Conservation (phyloP, 2,888 invertebrate genomes). For the Tetropium fuscum region DNA sequence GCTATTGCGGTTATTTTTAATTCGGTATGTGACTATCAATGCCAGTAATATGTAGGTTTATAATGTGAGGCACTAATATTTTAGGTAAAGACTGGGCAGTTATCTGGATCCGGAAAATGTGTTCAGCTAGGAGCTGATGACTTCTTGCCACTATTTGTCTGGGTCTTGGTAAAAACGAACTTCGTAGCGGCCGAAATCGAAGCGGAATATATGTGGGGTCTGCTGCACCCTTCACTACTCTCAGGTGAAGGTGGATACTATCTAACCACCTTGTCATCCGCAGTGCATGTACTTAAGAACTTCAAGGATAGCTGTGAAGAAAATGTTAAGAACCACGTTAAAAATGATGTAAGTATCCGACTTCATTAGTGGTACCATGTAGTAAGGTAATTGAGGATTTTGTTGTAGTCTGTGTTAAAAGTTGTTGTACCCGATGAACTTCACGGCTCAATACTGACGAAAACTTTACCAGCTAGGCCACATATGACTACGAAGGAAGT, state of each 20-base stretch:
- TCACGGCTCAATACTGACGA: constrained; percentile 90
- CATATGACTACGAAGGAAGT: constrained; percentile 94
- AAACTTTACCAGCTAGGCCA: constrained; percentile 92
- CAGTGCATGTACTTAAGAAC: constrained; percentile 89
- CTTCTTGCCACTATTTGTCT: constrained; percentile 91
- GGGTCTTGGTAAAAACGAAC: constrained; percentile 90
- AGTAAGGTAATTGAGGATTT: no score
- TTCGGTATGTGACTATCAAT: constrained; percentile 67
- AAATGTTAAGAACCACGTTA: constrained; percentile 56
- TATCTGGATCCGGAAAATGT: constrained; percentile 67
- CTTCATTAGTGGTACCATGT: no score
- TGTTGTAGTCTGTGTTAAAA: constrained; percentile 78
- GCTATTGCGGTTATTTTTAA: constrained; percentile 91
- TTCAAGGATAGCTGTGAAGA: constrained; percentile 63
- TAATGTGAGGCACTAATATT: constrained; percentile 14
- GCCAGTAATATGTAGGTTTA: background rate
- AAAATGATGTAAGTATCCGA: constrained; percentile 65
- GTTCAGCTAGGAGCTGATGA: constrained; percentile 85
- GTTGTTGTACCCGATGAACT: constrained; percentile 95
- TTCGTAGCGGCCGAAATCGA: constrained; percentile 95
- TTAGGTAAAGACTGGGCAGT: constrained; percentile 75
- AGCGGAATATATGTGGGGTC: constrained; percentile 95
- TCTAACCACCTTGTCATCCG: constrained; percentile 92
- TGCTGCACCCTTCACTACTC: constrained; percentile 90
- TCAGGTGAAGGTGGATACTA: constrained; percentile 97